Evolutionary conservation across 2,888 invertebrate genomes (phyloP), one percentile per base, ranked within the genome.

Genomic region (Ormyrus pomaceus): DNA sequence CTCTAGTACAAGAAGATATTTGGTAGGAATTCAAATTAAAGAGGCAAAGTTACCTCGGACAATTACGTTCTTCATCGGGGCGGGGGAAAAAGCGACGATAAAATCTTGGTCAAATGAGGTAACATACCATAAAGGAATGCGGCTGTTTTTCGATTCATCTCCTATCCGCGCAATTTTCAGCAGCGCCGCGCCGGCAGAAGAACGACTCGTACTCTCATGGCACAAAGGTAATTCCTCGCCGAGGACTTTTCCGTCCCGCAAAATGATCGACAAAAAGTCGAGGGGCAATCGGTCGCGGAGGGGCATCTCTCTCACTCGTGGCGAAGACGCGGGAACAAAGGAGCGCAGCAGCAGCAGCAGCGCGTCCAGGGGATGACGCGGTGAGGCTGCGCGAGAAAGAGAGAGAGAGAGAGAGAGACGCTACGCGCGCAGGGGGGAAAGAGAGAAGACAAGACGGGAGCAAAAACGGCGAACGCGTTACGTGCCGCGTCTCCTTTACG

Each of bases 401-500:
- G 59, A 51, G 46, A 53, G 62, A 48, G 53, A 6, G 9, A 80
- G 79, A 79, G 77, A 78, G 81, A 84, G 84, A 83, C 82, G 34
- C 34, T 34, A 34, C 34, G 34, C 34, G 34, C 34, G 75, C 77
- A 82, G 77, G 66, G 55, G 62, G 77, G 73, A 70, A 83, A 77
- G 83, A 84, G 69, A 70, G 11, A 64, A 58, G 77, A 70, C 34
- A 61, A 56, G n/a, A 9, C 81, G 45, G 56, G 84, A 76, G 85
- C 88, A 90, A 89, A 88, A 88, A 88, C 84, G 83, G 77, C 85
- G 77, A 85, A 83, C 80, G 77, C 85, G 86, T 86, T 88, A 87
- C 87, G 86, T 87, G 87, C 85, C 84, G 83, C 83, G 84, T 87
- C 84, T 88, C 88, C 87, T 88, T 89, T 89, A 89, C 88, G 88